Evolutionary conservation across 2,888 invertebrate genomes (phyloP).

Genomic region (Zygothrica quintamaculata): DNA sequence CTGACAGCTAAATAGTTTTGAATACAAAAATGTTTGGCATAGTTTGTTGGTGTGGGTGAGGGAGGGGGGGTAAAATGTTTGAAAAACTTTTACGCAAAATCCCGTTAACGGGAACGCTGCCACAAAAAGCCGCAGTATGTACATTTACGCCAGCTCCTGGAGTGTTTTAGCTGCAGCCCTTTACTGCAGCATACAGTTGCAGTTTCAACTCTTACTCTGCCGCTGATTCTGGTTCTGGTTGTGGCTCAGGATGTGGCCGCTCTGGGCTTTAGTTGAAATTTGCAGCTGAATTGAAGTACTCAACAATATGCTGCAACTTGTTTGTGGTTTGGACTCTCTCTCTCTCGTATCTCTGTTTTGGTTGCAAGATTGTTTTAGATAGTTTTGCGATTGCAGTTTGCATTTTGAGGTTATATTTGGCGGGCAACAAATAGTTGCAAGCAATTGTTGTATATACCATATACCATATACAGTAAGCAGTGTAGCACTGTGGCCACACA

Average conservation of each 20-base stretch:
- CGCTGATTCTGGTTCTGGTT: neutral
- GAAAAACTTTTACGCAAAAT: slow-evolving; percentile 77
- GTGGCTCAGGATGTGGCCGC: no score
- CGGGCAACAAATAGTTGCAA: slow-evolving; percentile 67
- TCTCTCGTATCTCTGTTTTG: slow-evolving; percentile 60
- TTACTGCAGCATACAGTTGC: no score
- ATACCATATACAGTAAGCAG: neutral
- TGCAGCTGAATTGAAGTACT: slow-evolving; percentile 40
- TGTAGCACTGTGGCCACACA: slow-evolving; percentile 59
- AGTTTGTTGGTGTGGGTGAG: no score
- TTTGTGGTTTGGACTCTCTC: slow-evolving; percentile 71
- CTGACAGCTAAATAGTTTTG: slow-evolving; percentile 77
- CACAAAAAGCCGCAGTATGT: slow-evolving; percentile 65
- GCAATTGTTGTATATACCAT: no score
- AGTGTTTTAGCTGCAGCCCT: neutral
- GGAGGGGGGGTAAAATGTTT: slow-evolving; percentile 73
- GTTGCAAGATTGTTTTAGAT: slow-evolving; percentile 47
- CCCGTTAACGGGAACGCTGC: slow-evolving; percentile 38
- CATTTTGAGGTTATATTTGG: slow-evolving; percentile 44
- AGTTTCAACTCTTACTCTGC: slow-evolving; percentile 16
- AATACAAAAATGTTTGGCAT: slow-evolving; percentile 76
- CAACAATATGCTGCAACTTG: slow-evolving; percentile 66
- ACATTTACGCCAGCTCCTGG: slow-evolving; percentile 54
- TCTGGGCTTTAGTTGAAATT: neutral
- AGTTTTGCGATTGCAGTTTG: slow-evolving; percentile 58